phyloP scores from a whole-genome alignment of 2,113 vertebrate species.

The Gopherus flavomarginatus region DNA sequence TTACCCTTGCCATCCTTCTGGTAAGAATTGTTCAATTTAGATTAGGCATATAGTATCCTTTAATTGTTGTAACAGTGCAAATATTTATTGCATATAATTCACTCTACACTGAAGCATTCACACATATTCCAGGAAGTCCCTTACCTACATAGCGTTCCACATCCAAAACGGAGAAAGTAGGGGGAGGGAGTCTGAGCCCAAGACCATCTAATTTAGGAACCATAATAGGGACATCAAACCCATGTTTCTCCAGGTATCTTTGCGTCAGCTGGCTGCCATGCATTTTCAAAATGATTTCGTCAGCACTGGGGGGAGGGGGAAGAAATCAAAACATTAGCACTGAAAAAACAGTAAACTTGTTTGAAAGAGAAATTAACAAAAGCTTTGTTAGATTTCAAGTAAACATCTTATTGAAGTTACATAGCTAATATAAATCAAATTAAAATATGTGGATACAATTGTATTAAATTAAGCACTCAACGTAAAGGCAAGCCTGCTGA shows the following conservation, averaged over 20 bases:
- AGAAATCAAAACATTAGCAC: slow-evolving; percentile 27
- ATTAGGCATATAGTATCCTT: neutral
- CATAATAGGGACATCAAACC: slow-evolving; percentile 92
- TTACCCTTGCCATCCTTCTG: neutral
- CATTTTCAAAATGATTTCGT: slow-evolving; percentile 92
- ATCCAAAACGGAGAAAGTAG: slow-evolving; percentile 91
- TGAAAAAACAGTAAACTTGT: neutral
- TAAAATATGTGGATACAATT: neutral
- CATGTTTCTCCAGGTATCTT: slow-evolving; percentile 93
- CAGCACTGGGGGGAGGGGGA: slow-evolving; percentile 82
- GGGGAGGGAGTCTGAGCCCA: slow-evolving; percentile 91
- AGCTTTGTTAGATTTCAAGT: neutral
- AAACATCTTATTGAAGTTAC: neutral
- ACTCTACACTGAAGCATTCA: neutral
- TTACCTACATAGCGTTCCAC: slow-evolving; percentile 98
- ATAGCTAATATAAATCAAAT: neutral
- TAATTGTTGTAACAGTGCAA: neutral
- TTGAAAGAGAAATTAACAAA: neutral
- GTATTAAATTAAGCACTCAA: neutral
- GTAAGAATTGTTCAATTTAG: neutral
- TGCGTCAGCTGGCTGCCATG: slow-evolving; percentile 92
- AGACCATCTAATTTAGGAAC: slow-evolving; percentile 92
- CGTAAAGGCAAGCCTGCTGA: neutral
- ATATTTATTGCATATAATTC: slow-evolving; percentile 28
- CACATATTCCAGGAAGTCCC: slow-evolving; percentile 55